Conservation (phyloP, 92 coral and sea anemone species). For the Siderastrea radians region DNA sequence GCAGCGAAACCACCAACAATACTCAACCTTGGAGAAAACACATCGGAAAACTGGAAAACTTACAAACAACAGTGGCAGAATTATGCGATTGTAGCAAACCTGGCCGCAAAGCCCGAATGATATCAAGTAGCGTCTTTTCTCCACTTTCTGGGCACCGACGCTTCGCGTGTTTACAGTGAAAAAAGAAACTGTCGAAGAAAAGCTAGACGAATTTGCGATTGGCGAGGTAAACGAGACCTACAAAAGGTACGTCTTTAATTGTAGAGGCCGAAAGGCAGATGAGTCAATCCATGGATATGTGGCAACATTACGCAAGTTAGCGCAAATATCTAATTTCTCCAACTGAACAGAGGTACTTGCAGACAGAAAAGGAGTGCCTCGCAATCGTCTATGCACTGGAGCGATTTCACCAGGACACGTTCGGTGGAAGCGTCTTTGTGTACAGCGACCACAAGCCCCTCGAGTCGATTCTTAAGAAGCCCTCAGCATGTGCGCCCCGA, state of each 20-base stretch:
- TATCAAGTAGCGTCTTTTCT: constrained; percentile 59
- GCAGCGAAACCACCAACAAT: constrained; percentile 38
- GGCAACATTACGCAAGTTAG: constrained; percentile 47
- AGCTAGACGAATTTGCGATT: constrained; percentile 65
- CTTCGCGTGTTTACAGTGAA: constrained; percentile 35
- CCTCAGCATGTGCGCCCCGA: not conserved
- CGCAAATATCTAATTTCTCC: constrained; percentile 56
- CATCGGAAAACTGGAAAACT: constrained; percentile 44
- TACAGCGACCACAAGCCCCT: not conserved
- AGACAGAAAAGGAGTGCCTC: not conserved
- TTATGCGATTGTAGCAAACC: constrained; percentile 48
- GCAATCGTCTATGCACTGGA: not conserved
- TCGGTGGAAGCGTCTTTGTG: not conserved
- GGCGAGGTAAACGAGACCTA: constrained; percentile 45
- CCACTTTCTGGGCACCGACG: constrained; percentile 61
- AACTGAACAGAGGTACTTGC: constrained; percentile 1
- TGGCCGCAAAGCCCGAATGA: constrained; percentile 34
- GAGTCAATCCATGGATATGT: constrained; percentile 60
- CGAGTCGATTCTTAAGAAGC: no score
- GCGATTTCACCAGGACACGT: not conserved
- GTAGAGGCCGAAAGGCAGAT: constrained; percentile 28
- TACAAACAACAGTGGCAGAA: constrained; percentile 29
- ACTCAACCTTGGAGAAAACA: not conserved
- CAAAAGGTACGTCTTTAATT: constrained; percentile 60
- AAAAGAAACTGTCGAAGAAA: constrained; percentile 18